Evolutionary conservation across 2,113 vertebrate genomes (phyloP).

Genomic region (Anoura caudifer): DNA sequence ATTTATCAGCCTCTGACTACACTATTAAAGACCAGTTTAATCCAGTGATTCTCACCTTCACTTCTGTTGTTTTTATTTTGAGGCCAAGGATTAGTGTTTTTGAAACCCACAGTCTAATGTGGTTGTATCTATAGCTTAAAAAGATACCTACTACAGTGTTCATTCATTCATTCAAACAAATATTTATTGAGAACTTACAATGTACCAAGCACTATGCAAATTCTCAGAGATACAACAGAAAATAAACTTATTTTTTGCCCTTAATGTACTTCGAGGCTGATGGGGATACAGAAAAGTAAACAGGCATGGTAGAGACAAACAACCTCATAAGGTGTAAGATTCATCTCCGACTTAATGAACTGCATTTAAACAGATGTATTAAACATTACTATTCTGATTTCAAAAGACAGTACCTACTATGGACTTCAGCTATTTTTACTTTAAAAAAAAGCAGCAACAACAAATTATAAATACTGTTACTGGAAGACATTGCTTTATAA

Average conservation of each 20-base stretch:
- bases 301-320: neutral
- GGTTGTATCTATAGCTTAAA: conserved; percentile 9
- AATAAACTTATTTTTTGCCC: neutral
- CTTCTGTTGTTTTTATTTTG: conserved; percentile 53
- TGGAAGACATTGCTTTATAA: neutral
- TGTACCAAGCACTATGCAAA: neutral
- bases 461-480: neutral
- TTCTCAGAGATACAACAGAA: neutral
- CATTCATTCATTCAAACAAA: conserved; percentile 24
- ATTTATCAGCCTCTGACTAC: conserved; percentile 55
- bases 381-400: neutral
- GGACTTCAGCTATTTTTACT: neutral
- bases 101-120: conserved; percentile 9
- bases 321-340: neutral
- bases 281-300: neutral
- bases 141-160: neutral
- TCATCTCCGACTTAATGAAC: neutral
- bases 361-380: neutral
- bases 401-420: neutral
- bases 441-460: conserved; percentile 6
- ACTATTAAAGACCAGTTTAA: conserved; percentile 44
- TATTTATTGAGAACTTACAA: neutral
- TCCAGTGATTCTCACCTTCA: conserved; percentile 36
- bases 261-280: neutral
- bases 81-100: conserved; percentile 1